Base-by-base conservation (phyloP, 2,888 invertebrate species). In the Caenorhabditis panamensis region DNA sequence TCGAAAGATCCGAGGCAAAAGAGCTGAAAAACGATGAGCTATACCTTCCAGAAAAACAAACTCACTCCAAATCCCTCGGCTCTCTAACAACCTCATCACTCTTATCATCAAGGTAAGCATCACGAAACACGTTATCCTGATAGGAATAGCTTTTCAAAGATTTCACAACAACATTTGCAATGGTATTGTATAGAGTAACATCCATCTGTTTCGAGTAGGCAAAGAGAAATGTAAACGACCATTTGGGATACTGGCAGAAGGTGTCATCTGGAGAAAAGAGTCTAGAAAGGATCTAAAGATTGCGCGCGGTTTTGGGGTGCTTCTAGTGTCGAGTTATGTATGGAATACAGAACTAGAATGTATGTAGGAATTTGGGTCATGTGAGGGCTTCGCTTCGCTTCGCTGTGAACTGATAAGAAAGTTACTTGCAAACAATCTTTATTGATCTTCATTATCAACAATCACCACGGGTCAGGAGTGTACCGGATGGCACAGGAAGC, bases 401-500 rank as follows among this genome's bases (percentile, higher is more conserved):
- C n/a, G n/a, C n/a, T 6, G 31, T 31, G 41, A 41, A 41, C 9
- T 41, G 41, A 41, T 41, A 41, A 41, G 41, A 41, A 16, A 41
- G 13, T 3, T 11, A 9, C 5, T 11, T 41, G 53, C 53, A 53
- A 26, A 26, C 26, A 24, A 11, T 11, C 9, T 26, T 53, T 53
- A 53, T 53, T 53, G 24, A 24, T 53, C 26, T 26, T 53, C 53
- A 53, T 4, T 20, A 49, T 4, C 18, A 20, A n/a, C n/a, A n/a
- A n/a, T n/a, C n/a, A n/a, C n/a, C n/a, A n/a, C n/a, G n/a, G n/a
- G n/a, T n/a, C n/a, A 20, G 49, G 20, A 4, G 20, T 49, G 49
- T 49, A 49, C 3, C 22, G 49, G 11, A 4, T 49, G 56, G 68
- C 68, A 28, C 68, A 68, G 1, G 22, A 18, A 5, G 16, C 47